These are phyloP conservation scores for Megaceryle alcyon DNA, from an alignment of 2,797 vertebrate genomes.

Conservation along the genomic window DNA sequence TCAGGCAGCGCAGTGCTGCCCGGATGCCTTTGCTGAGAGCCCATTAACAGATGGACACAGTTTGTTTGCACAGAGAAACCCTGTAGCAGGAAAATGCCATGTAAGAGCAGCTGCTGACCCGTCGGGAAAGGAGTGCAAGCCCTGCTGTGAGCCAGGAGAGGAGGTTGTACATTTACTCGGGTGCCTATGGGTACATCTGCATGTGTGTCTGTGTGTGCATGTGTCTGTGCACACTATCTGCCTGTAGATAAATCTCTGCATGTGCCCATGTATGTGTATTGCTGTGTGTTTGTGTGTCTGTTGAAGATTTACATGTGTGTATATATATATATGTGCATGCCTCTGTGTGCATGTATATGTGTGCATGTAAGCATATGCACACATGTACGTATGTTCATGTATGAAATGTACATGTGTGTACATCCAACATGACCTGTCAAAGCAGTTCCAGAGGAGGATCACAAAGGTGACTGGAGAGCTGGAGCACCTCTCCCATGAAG, in stretches of 20 bases:
- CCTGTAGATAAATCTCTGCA: rapidly evolving
- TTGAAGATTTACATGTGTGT: too few species aligned
- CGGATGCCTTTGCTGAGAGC: neutral
- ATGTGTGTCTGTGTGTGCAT: rapidly evolving
- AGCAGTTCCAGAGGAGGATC: neutral
- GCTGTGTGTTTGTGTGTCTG: neutral
- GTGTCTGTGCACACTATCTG: neutral
- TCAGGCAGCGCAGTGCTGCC: neutral
- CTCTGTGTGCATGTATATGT: neutral
- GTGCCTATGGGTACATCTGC: rapidly evolving
- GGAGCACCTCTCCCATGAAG: neutral
- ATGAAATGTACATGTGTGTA: neutral
- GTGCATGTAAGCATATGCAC: rapidly evolving
- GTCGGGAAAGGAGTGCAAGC: neutral
- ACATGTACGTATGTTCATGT: rapidly evolving
- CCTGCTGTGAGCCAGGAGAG: neutral
- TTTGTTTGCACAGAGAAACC: neutral
- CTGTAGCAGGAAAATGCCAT: neutral
- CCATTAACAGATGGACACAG: neutral
- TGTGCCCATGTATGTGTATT: neutral
- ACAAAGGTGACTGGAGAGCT: too few species aligned
- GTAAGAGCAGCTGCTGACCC: neutral
- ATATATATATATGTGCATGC: neutral
- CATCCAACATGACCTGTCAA: neutral
- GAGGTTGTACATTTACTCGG: rapidly evolving